Evolutionary conservation across 2,888 invertebrate species (phyloP).

Genomic region (Callinectes sapidus): DNA sequence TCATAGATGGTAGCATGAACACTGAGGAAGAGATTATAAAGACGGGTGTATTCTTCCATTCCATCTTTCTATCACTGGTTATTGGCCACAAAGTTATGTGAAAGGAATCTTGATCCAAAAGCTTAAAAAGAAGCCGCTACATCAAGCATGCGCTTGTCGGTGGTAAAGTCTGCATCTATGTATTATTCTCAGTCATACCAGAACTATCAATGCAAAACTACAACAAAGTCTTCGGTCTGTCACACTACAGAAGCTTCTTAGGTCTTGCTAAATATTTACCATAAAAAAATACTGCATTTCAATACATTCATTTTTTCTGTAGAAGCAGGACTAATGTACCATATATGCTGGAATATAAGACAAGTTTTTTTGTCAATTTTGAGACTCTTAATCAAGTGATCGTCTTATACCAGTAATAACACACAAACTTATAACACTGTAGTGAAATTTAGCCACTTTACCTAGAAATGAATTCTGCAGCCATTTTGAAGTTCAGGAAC

Average conservation of each 20-base stretch:
- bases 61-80: not conserved
- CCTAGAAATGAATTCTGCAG: too few relatives aligned
- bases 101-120: not conserved
- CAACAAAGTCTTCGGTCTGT: not conserved
- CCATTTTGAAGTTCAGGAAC: too few relatives aligned
- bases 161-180: too few relatives aligned
- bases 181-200: not conserved
- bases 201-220: not conserved
- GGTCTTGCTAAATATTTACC: not conserved
- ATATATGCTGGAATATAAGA: too few relatives aligned
- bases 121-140: not conserved
- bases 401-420: too few relatives aligned
- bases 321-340: not conserved
- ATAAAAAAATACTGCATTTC: not conserved
- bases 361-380: too few relatives aligned
- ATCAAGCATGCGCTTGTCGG: not conserved
- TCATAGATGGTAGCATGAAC: not conserved
- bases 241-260: not conserved
- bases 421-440: too few relatives aligned
- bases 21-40: constrained; percentile 5
- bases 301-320: not conserved
- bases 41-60: not conserved
- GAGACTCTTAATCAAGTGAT: too few relatives aligned
- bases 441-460: too few relatives aligned
- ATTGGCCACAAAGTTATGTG: not conserved